Conservation (phyloP, 2,888 invertebrate genomes). For the Rhamphomyia laevipes region DNA sequence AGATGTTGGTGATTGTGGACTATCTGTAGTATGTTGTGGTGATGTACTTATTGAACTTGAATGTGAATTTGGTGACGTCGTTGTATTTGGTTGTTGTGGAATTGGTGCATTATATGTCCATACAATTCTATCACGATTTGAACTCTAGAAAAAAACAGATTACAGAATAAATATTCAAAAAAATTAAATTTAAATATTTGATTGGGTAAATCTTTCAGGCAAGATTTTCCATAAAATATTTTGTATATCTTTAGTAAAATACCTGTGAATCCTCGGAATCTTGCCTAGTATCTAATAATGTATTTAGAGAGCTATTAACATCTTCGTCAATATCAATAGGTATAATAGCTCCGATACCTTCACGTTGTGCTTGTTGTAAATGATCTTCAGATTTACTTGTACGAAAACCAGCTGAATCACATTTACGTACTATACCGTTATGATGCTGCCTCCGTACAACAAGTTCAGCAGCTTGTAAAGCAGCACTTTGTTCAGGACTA, state of each 20-base stretch:
- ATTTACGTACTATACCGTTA: slow-evolving; percentile 39
- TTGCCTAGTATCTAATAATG: slow-evolving; percentile 67
- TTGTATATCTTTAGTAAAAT: not conserved
- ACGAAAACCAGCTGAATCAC: slow-evolving; percentile 59
- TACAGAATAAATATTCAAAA: not conserved
- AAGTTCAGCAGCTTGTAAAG: slow-evolving; percentile 21
- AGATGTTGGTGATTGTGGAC: slow-evolving; percentile 72
- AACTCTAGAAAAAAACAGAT: slow-evolving; percentile 20
- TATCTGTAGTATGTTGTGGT: slow-evolving; percentile 51
- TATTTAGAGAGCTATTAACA: slow-evolving; percentile 85
- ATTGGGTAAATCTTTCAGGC: no score
- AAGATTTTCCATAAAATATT: no score
- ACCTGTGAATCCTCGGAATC: slow-evolving; percentile 42
- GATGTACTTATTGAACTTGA: slow-evolving; percentile 40
- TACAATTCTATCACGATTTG: slow-evolving; percentile 54
- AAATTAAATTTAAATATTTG: not conserved
- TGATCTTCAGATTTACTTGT: slow-evolving; percentile 90
- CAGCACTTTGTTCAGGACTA: slow-evolving; percentile 46
- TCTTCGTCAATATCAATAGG: slow-evolving; percentile 89
- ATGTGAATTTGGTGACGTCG: slow-evolving; percentile 30
- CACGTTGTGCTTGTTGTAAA: slow-evolving; percentile 51
- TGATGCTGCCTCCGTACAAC: slow-evolving; percentile 41
- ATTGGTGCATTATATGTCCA: slow-evolving; percentile 87
- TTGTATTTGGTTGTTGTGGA: slow-evolving; percentile 38
- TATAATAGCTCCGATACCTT: slow-evolving; percentile 60